Evolutionary conservation across 1,140 invertebrate genomes (phyloP).

Genomic region (Magallana angulata): DNA sequence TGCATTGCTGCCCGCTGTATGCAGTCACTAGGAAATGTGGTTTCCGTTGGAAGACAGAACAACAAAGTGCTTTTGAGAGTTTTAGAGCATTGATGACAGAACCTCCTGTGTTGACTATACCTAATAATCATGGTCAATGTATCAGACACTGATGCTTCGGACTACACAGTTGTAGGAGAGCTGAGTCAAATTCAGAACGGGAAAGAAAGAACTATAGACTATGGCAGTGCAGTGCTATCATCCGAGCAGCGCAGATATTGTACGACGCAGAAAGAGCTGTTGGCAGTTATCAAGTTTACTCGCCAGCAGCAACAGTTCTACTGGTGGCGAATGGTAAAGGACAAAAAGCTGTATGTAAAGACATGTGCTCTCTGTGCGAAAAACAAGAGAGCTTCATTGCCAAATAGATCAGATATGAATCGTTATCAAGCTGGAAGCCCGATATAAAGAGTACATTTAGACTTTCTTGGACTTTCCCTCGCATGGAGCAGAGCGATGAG

Average conservation of each 20-base stretch:
- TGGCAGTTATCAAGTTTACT: too few relatives aligned
- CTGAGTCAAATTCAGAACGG: background rate
- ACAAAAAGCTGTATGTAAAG: too few relatives aligned
- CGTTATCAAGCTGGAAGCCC: too few relatives aligned
- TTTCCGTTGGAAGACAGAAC: background rate
- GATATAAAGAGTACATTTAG: constrained; percentile 19
- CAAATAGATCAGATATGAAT: too few relatives aligned
- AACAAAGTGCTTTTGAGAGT: background rate
- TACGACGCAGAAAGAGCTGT: too few relatives aligned
- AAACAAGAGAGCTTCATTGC: too few relatives aligned
- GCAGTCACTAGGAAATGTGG: background rate
- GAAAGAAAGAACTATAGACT: background rate
- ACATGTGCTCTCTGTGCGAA: too few relatives aligned
- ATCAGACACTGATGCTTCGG: background rate
- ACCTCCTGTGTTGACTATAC: background rate
- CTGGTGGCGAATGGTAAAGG: too few relatives aligned
- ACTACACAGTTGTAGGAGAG: background rate
- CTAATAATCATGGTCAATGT: background rate
- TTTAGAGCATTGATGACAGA: background rate
- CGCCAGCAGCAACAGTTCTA: too few relatives aligned
- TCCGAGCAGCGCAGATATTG: too few relatives aligned
- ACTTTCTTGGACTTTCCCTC: constrained; percentile 47
- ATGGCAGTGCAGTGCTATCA: background rate
- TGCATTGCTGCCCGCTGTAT: background rate
- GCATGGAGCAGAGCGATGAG: background rate